Conservation (phyloP, 2,888 invertebrate species). For the Andrena trimmerana region DNA sequence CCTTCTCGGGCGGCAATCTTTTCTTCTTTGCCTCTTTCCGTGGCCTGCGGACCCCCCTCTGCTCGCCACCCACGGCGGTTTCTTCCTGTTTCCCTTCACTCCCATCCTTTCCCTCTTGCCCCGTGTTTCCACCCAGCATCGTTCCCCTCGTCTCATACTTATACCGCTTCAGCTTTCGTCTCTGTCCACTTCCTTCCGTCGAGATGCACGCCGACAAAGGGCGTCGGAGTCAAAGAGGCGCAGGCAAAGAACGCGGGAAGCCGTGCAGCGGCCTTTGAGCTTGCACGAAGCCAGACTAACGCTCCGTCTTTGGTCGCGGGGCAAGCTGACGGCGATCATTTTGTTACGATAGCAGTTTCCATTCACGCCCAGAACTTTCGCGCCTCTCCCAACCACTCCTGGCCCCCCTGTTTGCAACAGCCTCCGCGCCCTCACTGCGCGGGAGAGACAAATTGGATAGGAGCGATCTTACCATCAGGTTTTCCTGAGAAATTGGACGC, state of each 20-base stretch:
- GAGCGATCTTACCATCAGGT: neutral
- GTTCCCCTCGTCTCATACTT: slow-evolving; percentile 25
- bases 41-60: neutral
- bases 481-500: neutral
- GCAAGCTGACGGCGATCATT: slow-evolving; percentile 39
- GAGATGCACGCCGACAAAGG: slow-evolving; percentile 57
- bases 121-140: neutral
- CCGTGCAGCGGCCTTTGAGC: slow-evolving; percentile 46
- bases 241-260: slow-evolving; percentile 41
- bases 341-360: slow-evolving; percentile 39
- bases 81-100: slow-evolving; percentile 24
- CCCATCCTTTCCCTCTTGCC: slow-evolving; percentile 15
- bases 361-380: neutral
- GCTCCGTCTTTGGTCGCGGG: neutral
- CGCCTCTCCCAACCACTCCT: neutral
- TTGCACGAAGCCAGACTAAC: slow-evolving; percentile 14
- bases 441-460: neutral
- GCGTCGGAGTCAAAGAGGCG: slow-evolving; percentile 35
- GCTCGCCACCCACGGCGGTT: neutral
- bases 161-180: slow-evolving; percentile 47
- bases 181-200: slow-evolving; percentile 61
- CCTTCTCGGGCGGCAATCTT: slow-evolving; percentile 46
- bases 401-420: neutral
- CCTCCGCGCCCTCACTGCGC: neutral
- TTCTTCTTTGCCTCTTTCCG: slow-evolving; percentile 44